Evolutionary conservation across 2,113 vertebrate species (phyloP).

Genomic region (Onychostoma macrolepis): DNA sequence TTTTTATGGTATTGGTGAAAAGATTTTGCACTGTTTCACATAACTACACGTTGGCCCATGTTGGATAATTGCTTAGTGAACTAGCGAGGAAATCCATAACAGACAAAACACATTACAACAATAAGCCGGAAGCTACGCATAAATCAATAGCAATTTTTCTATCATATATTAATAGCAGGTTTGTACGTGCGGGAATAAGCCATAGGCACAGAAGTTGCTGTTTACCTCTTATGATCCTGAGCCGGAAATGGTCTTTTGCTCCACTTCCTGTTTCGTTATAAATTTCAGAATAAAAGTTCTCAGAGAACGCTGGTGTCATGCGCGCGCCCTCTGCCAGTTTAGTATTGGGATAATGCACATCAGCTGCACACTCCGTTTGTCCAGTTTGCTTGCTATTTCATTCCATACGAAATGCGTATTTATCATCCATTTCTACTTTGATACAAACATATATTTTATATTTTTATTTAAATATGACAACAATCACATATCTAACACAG

Average conservation of each 20-base stretch:
- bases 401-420: too few species aligned
- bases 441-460: too few species aligned
- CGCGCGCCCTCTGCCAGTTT: not conserved
- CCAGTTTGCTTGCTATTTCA: too few species aligned
- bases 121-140: not conserved
- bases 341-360: too few species aligned
- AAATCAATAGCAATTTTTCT: not conserved
- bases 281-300: conserved; percentile 4
- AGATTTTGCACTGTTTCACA: not conserved
- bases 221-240: not conserved
- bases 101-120: not conserved
- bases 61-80: not conserved
- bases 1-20: not conserved
- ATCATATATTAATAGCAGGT: not conserved
- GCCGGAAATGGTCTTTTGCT: not conserved
- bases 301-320: not conserved
- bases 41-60: not conserved
- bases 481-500: too few species aligned
- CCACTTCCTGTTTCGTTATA: not conserved
- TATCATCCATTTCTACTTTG: too few species aligned
- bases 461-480: too few species aligned
- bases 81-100: not conserved
- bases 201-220: not conserved
- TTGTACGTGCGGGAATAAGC: not conserved
- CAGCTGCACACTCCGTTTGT: too few species aligned